phyloP scores from a whole-genome alignment of 1,140 invertebrate species.

The Bombus ignitus region DNA sequence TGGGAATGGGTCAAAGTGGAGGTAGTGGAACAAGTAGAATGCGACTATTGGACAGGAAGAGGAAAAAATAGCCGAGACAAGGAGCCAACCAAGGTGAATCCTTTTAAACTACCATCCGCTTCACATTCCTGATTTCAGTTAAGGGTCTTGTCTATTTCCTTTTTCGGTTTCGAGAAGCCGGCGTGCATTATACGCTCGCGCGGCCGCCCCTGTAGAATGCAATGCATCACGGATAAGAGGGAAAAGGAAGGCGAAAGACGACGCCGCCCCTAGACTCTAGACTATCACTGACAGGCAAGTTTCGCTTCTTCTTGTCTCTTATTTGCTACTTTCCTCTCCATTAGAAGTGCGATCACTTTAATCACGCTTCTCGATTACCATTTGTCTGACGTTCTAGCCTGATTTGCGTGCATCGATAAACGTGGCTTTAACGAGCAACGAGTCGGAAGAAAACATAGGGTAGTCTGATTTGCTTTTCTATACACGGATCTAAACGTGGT shows the following conservation, averaged over 20 bases:
- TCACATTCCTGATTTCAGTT: slow-evolving; percentile 78
- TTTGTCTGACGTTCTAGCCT: slow-evolving; percentile 33
- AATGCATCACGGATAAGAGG: slow-evolving; percentile 47
- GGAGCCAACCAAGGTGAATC: slow-evolving; percentile 57
- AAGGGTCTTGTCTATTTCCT: slow-evolving; percentile 74
- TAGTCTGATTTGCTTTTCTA: not conserved
- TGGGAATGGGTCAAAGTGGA: not conserved
- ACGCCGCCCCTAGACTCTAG: slow-evolving; percentile 7
- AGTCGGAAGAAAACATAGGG: not conserved
- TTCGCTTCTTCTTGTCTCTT: slow-evolving; percentile 38
- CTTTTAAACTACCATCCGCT: slow-evolving; percentile 77
- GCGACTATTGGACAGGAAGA: slow-evolving; percentile 40
- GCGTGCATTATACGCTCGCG: slow-evolving; percentile 55
- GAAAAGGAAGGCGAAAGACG: slow-evolving; percentile 13
- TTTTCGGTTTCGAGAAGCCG: slow-evolving; percentile 60
- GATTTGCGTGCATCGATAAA: slow-evolving; percentile 29
- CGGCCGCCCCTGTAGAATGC: slow-evolving; percentile 53
- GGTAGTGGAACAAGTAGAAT: slow-evolving; percentile 25
- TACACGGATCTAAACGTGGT: not conserved
- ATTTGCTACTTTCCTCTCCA: slow-evolving; percentile 58
- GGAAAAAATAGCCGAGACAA: not conserved
- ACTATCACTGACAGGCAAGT: slow-evolving; percentile 54
- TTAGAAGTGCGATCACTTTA: slow-evolving; percentile 58
- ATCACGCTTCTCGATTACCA: slow-evolving; percentile 47
- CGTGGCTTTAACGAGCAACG: not conserved